These are phyloP conservation scores for Lipophrys pholis DNA, from an alignment of 2,113 vertebrate species.

Conservation along the genomic window DNA sequence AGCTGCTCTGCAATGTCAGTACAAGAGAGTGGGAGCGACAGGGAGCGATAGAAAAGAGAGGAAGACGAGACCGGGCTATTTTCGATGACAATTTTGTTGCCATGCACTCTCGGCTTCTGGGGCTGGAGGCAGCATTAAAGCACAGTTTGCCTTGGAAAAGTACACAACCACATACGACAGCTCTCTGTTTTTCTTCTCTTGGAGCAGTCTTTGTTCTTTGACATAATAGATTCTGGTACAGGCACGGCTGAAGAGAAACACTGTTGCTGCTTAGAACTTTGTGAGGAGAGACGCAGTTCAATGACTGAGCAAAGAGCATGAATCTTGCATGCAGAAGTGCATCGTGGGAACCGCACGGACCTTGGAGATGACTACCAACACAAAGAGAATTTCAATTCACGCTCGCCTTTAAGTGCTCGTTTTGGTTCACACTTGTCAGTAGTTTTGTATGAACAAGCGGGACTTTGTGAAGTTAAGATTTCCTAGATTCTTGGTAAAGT, in stretches of 20 bases:
- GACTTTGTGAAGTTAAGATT: slow-evolving; percentile 13
- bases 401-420: background rate
- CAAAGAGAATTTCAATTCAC: slow-evolving; percentile 46
- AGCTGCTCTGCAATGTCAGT: slow-evolving; percentile 65
- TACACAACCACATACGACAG: slow-evolving; percentile 48
- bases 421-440: slow-evolving; percentile 1
- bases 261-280: slow-evolving; percentile 66
- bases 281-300: slow-evolving; percentile 43
- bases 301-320: slow-evolving; percentile 47
- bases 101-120: slow-evolving; percentile 53
- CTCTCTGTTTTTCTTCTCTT: slow-evolving; percentile 33
- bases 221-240: slow-evolving; percentile 42
- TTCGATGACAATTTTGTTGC: slow-evolving; percentile 67
- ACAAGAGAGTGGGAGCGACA: slow-evolving; percentile 48
- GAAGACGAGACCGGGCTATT: slow-evolving; percentile 63
- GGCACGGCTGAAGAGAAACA: slow-evolving; percentile 52
- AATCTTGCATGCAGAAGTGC: slow-evolving; percentile 55
- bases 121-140: slow-evolving; percentile 65
- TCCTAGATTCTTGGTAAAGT: background rate
- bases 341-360: slow-evolving; percentile 54
- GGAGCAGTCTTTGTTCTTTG: slow-evolving; percentile 64
- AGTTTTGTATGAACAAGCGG: slow-evolving; percentile 29
- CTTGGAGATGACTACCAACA: slow-evolving; percentile 39
- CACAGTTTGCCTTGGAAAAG: slow-evolving; percentile 66
- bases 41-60: slow-evolving; percentile 43